Evolutionary conservation across 1,140 invertebrate species (phyloP), one percentile per base, ranked within the genome.

Genomic region (Sarcophaga peregrina): DNA sequence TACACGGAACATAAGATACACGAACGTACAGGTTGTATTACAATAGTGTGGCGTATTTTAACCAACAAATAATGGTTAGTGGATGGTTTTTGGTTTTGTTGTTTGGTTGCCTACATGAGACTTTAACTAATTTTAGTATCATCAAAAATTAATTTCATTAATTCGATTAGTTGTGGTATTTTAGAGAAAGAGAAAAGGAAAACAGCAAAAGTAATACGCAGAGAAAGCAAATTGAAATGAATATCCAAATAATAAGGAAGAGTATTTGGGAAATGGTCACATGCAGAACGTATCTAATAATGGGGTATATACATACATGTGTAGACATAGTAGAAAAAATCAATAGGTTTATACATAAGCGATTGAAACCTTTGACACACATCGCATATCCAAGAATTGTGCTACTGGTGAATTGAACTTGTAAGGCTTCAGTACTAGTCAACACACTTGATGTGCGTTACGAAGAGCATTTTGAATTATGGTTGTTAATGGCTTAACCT

Each of bases 111-210:
- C 25, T 37, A 37, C 8, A 68, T 68, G 62, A 20, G 17, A 9
- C 82, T 78, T 78, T 46, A 75, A 83, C 88, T 89, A 89, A 89
- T 89, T 89, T 89, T 86, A 89, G 89, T 89, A 89, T 88, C 88
- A 89, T 89, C 88, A 89, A 89, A 89, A 89, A 89, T 89, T 89
- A 89, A 89, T 89, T 89, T 86, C 86, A 89, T 86, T 89, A 89
- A 89, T 89, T 89, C 88, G 88, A 89, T 89, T 89, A 89, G 47
- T 68, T 83, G 83, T 46, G 81, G 62, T 68, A 4, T 68, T 20
- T 20, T 25, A 68, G 9, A 68, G 62, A 68, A 68, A 37, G 17
- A 68, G 8, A 58, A 7, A 68, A 68, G n/a, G 15, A 58, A 58
- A n/a, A 58, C 10, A 58, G n/a, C 13, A 58, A 58, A 58, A 58